A percentile compares a stretch with the other conserved stretches of the same genome.
phyloP scores from a whole-genome alignment of 2,888 invertebrate genomes.

The Formica aserva region DNA sequence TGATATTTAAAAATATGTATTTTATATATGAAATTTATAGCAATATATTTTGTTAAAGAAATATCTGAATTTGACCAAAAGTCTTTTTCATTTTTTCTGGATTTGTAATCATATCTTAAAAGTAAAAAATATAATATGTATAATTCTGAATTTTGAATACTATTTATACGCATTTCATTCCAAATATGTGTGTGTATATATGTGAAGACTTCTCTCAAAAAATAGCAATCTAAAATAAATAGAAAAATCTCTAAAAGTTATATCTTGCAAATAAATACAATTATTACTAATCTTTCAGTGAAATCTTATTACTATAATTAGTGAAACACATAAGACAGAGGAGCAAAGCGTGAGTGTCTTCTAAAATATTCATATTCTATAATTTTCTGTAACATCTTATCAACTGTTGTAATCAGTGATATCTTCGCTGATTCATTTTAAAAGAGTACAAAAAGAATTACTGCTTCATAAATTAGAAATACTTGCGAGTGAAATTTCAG shows the following conservation, averaged over 20 bases:
- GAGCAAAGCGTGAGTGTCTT: too few relatives aligned
- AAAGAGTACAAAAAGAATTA: neutral
- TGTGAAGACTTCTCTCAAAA: neutral
- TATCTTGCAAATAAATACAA: neutral
- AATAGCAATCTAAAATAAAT: neutral
- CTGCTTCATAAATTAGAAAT: neutral
- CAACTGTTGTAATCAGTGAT: neutral
- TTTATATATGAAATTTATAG: neutral
- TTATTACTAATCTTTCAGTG: neutral
- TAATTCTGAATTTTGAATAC: neutral
- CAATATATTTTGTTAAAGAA: neutral
- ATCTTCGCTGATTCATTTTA: neutral
- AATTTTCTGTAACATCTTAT: neutral
- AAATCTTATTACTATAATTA: neutral
- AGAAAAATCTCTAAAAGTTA: too few relatives aligned
- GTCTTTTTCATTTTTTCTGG: neutral
- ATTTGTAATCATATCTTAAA: too few relatives aligned
- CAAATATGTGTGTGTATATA: neutral
- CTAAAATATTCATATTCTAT: neutral
- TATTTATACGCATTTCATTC: neutral
- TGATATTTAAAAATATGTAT: neutral
- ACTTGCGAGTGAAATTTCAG: constrained; percentile 1
- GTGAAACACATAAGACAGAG: neutral
- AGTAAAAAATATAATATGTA: too few relatives aligned
- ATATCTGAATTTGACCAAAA: too few relatives aligned